Base-by-base conservation (phyloP, 2,113 vertebrate species). In the Paramisgurnus dabryanus region DNA sequence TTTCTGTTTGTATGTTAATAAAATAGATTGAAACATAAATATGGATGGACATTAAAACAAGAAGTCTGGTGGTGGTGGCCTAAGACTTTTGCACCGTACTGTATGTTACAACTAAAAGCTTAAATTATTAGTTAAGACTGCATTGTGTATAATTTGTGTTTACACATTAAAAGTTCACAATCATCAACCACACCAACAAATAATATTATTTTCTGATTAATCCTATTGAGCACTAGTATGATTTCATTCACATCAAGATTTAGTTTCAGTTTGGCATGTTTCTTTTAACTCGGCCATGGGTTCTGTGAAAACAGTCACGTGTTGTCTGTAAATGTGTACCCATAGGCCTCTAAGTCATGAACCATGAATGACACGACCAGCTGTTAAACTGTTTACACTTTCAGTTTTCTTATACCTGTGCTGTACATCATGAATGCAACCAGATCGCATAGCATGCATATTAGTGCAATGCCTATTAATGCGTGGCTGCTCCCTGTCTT, bases 281-380 rank as follows among this genome's bases (percentile, higher is more conserved):
- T 87, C 85, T 74, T 45, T 71, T 86, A 88, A 83, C 47, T 78
- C 49, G 45, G 75, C 40, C 49, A 79, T 41, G 49, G 41, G 57
- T 49, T 83, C 67, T 66, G 12, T 61, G 72, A 80, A 76, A 15
- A 80, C 41, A 4, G 9, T 63, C 27, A 8, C 67, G 77, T 71
- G 70, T 70, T 68, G 15, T 39, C 67, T 39, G 45, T 76, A 63
- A 67, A 68, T 67, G 22, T 39, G 74, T 17, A 40, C 63, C 69
- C 47, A 69, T 27, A 55, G 47, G 34, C 41, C 13, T 68, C 5
- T 79, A 76, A 64, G 63, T 73, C 6, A 49, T 57, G 39, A 57
- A 3, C 17, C n/a, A 41, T 5, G 49, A 34, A 40, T n/a, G n/a
- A 3, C 43, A 13, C 22, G 63, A 18, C 58, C 27, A 71, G 47